Evolutionary conservation across 2,888 invertebrate genomes (phyloP).

Genomic region (Netelia virgata): DNA sequence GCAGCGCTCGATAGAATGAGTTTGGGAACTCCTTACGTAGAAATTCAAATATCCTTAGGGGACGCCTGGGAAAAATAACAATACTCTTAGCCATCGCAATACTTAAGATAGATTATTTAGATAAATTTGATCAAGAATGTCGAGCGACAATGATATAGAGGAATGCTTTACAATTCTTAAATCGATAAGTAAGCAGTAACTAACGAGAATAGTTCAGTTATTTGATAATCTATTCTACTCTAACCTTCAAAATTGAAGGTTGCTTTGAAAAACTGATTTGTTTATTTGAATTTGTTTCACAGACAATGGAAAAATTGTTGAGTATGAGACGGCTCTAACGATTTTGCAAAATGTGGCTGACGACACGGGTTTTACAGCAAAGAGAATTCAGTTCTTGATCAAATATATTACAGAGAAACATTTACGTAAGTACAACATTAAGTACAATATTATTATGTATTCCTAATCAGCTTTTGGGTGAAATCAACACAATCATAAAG

Average conservation of each 20-base stretch:
- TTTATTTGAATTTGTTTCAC: constrained; percentile 4
- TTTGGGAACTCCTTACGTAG: constrained; percentile 16
- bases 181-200: constrained; percentile 49
- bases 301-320: constrained; percentile 70
- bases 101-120: not conserved
- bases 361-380: constrained; percentile 73
- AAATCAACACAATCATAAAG: too few relatives aligned
- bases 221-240: not conserved
- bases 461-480: too few relatives aligned
- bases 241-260: constrained; percentile 31
- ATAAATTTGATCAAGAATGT: constrained; percentile 34
- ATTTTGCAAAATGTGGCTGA: constrained; percentile 73
- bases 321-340: constrained; percentile 67
- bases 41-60: not conserved
- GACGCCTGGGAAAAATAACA: too few relatives aligned
- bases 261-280: constrained; percentile 48
- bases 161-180: constrained; percentile 55
- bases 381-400: constrained; percentile 71
- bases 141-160: constrained; percentile 26
- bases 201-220: not conserved
- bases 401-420: constrained; percentile 72
- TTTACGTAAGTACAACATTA: constrained; percentile 70
- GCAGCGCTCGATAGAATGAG: not conserved
- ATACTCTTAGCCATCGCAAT: constrained; percentile 1
- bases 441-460: not conserved